Evolutionary conservation across 2,113 vertebrate species (phyloP).

Genomic region (Rhinichthys klamathensis): DNA sequence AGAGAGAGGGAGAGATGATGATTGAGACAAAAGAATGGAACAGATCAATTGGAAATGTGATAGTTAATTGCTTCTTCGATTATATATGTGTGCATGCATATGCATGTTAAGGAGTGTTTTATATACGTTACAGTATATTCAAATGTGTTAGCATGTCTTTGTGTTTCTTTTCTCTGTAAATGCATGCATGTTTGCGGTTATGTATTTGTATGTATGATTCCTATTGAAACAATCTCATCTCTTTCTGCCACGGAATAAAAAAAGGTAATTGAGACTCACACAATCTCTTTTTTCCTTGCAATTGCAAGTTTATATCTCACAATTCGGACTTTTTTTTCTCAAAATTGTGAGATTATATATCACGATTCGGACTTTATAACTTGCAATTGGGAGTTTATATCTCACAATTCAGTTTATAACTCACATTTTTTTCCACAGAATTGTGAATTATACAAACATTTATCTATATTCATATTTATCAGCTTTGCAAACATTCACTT

Average conservation of each 20-base stretch:
- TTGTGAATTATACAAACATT: no score
- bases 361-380: no score
- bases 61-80: background rate
- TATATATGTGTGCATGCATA: conserved; percentile 28
- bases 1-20: conserved; percentile 27
- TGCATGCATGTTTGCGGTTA: background rate
- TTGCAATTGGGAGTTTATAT: no score
- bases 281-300: no score
- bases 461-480: no score
- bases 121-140: background rate
- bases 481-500: background rate
- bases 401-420: no score
- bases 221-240: background rate
- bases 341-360: no score
- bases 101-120: conserved; percentile 3
- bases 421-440: no score
- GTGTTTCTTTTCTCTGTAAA: background rate
- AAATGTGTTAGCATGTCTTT: background rate
- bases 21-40: conserved; percentile 9
- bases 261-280: no score
- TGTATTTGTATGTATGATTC: background rate
- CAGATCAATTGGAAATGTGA: background rate
- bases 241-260: no score
- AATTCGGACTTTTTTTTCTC: no score
- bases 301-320: no score